phyloP scores from a whole-genome alignment of 2,113 vertebrate genomes.

The Xenotilapia leptura region DNA sequence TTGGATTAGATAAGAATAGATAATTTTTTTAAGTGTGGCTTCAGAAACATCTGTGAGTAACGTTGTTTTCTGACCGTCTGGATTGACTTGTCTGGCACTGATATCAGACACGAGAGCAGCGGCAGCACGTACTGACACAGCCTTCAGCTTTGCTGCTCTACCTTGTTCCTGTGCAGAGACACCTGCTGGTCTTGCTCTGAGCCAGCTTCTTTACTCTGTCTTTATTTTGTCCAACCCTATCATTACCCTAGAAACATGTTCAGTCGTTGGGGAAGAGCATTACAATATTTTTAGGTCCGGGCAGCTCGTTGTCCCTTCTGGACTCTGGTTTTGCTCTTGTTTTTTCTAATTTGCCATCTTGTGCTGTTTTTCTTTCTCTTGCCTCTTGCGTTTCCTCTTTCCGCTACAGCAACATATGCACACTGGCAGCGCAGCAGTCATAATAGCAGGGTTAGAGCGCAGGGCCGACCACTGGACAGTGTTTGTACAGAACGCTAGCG shows the following conservation, averaged over 20 bases:
- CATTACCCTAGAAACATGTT: not conserved
- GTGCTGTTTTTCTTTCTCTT: constrained; percentile 27
- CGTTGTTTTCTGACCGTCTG: not conserved
- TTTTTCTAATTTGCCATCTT: constrained; percentile 15
- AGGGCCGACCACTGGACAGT: constrained; percentile 41
- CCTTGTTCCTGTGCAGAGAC: constrained; percentile 2
- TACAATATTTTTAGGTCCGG: not conserved
- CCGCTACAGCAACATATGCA: not conserved
- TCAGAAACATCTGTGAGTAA: not conserved
- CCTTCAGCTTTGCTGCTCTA: not conserved
- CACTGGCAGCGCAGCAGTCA: not conserved
- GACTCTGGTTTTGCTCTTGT: not conserved
- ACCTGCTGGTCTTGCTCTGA: constrained; percentile 23
- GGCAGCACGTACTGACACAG: not conserved
- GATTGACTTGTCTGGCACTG: not conserved
- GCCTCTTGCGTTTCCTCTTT: not conserved
- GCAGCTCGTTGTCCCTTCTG: not conserved
- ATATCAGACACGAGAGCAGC: not conserved
- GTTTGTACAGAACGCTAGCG: constrained; percentile 63
- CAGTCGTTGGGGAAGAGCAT: not conserved
- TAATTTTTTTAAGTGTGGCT: not conserved
- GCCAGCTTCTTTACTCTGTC: not conserved
- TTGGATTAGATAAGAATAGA: not conserved
- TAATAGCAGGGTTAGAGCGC: constrained; percentile 50
- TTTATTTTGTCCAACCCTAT: not conserved